These are phyloP conservation scores for Hydrolagus colliei DNA, from an alignment of 2,797 vertebrate genomes.

Conservation along the genomic window DNA sequence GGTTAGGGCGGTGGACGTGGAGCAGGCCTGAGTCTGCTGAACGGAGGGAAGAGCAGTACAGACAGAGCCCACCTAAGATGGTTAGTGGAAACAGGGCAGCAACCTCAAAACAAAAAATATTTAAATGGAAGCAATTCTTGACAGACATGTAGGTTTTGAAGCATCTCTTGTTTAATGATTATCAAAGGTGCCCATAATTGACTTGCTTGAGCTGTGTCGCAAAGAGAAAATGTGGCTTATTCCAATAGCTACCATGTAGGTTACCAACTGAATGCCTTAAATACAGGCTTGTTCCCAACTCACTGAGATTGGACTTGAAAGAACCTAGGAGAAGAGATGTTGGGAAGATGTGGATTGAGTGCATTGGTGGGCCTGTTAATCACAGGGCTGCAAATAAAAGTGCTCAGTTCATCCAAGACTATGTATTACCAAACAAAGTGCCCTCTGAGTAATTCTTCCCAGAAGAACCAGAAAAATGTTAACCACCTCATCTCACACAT, in stretches of 20 bases:
- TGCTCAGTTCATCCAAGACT: neutral
- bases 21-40: too few species aligned
- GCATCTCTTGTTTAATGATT: neutral
- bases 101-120: slow-evolving; percentile 7
- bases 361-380: neutral
- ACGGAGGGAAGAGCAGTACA: too few species aligned
- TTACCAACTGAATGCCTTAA: neutral
- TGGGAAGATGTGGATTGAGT: neutral
- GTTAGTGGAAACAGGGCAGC: slow-evolving; percentile 20
- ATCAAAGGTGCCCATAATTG: slow-evolving; percentile 15
- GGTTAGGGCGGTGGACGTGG: too few species aligned
- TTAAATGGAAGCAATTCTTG: slow-evolving; percentile 1
- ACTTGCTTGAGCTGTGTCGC: neutral
- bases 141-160: slow-evolving; percentile 6
- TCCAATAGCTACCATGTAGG: neutral
- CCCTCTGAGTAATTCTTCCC: neutral
- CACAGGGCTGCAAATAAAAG: neutral
- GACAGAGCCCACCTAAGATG: neutral
- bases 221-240: slow-evolving; percentile 3
- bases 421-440: neutral
- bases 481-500: neutral
- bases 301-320: neutral
- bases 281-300: neutral
- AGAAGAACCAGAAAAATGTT: neutral
- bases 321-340: neutral